A percentile compares a stretch with the other conserved stretches of the same genome.
Evolutionary conservation across 2,888 invertebrate species (phyloP).

Genomic region (Aphidoletes aphidimyza): DNA sequence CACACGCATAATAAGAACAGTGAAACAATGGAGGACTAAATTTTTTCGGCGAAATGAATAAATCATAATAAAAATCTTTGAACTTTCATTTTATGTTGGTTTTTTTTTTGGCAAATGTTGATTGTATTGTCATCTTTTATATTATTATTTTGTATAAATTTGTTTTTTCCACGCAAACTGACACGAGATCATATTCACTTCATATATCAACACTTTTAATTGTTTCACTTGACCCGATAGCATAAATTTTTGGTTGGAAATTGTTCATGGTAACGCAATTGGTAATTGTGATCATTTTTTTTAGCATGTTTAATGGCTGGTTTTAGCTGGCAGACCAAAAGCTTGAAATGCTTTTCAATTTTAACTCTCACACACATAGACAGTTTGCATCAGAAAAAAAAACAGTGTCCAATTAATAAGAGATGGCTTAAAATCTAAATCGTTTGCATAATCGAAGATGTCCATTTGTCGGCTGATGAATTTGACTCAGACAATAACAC

Average conservation of each 20-base stretch:
- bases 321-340: no score
- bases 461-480: no score
- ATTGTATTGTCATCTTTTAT: no score
- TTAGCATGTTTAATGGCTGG: not conserved
- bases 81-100: constrained; percentile 12
- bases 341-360: no score
- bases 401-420: no score
- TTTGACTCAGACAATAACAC: not conserved
- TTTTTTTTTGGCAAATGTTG: not conserved
- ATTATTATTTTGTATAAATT: no score
- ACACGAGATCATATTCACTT: not conserved
- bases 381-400: no score
- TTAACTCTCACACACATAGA: no score
- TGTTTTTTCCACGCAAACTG: no score
- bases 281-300: constrained; percentile 19
- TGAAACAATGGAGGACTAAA: not conserved
- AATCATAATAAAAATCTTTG: constrained; percentile 41
- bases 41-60: not conserved
- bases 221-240: constrained; percentile 30
- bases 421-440: no score
- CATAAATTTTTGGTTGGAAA: not conserved
- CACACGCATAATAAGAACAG: constrained; percentile 12
- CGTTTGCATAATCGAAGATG: no score
- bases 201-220: not conserved
- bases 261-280: not conserved